Base-by-base conservation (phyloP, 2,797 vertebrate species). In the Tympanoctomys barrerae region DNA sequence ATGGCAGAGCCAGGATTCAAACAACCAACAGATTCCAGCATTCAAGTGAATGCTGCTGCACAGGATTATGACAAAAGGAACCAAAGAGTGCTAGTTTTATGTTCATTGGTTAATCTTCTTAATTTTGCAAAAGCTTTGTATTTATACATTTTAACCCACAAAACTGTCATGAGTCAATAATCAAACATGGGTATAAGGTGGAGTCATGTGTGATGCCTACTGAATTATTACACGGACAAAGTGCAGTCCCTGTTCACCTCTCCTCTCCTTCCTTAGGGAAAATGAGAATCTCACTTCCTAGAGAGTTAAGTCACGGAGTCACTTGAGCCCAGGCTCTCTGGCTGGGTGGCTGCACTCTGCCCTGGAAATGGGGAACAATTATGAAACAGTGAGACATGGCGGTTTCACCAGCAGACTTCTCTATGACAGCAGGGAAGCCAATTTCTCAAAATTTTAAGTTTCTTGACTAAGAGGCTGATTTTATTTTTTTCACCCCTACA, bases 161-260 rank as follows among this genome's bases (percentile, higher is more conserved):
- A 84, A 95, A 94, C 39, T 68, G 86, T 42, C 66, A 71, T 21
- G 46, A 87, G 49, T 87, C 73, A 84, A 89, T 84, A 91, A 62
- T 59, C 42, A 93, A 36, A 89, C 62, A 84, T 1, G 19, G 42
- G 33, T 70, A 42, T 36, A 85, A 21, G 11, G 24, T 19, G 1
- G 31, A 61, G 24, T 13, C n/a, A 11, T 39, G 70, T 57, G 22
- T 36, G 81, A 82, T 13, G 71, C 75, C 70, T 57, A 77, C 2
- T 70, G 39, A 90, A 87, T 49, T 59, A 77, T 31, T 46, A 64
- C 42, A 46, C 28, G 13, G 59, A 42, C 62, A 94, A 88, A 92
- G 77, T 4, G 16, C 33, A 66, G 33, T 7, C n/a, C 24, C 21
- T 12, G 3, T 7, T 42, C 42, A n/a, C 13, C n/a, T n/a, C 36